Conservation (phyloP, 2,888 invertebrate genomes). For the Drosophila cognata region DNA sequence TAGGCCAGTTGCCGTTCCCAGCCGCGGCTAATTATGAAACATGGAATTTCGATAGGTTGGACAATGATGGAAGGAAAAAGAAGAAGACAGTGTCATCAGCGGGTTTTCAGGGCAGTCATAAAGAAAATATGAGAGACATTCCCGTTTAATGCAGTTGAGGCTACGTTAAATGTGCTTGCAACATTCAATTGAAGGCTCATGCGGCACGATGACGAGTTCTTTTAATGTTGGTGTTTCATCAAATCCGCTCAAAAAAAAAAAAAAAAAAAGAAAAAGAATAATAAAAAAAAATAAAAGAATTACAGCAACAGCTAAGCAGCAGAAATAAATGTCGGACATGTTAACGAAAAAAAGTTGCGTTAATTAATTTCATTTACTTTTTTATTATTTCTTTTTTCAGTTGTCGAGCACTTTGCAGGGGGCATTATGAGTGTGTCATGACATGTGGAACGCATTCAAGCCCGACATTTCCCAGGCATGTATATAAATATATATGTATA, state of each 20-base stretch:
- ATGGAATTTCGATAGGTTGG: neutral
- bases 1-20: slow-evolving; percentile 14
- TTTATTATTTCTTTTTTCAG: slow-evolving; percentile 3
- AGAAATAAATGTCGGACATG: slow-evolving; percentile 25
- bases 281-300: slow-evolving; percentile 1
- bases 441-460: slow-evolving; percentile 21
- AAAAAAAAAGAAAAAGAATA: neutral
- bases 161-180: slow-evolving; percentile 50
- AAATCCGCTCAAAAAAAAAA: slow-evolving; percentile 33
- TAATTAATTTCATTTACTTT: slow-evolving; percentile 72
- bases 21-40: slow-evolving; percentile 20
- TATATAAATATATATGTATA: neutral
- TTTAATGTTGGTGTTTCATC: slow-evolving; percentile 20
- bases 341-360: slow-evolving; percentile 46
- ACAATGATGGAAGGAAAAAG: neutral
- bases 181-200: slow-evolving; percentile 57
- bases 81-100: neutral
- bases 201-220: slow-evolving; percentile 45
- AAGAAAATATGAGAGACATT: slow-evolving; percentile 57
- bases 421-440: slow-evolving; percentile 10
- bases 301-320: slow-evolving; percentile 28
- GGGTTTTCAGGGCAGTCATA: slow-evolving; percentile 14
- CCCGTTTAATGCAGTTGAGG: slow-evolving; percentile 44
- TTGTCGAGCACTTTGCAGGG: slow-evolving; percentile 22
- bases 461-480: slow-evolving; percentile 1